These are phyloP conservation scores for Trissolcus basalis DNA, from an alignment of 1,140 invertebrate genomes.

Conservation along the genomic window DNA sequence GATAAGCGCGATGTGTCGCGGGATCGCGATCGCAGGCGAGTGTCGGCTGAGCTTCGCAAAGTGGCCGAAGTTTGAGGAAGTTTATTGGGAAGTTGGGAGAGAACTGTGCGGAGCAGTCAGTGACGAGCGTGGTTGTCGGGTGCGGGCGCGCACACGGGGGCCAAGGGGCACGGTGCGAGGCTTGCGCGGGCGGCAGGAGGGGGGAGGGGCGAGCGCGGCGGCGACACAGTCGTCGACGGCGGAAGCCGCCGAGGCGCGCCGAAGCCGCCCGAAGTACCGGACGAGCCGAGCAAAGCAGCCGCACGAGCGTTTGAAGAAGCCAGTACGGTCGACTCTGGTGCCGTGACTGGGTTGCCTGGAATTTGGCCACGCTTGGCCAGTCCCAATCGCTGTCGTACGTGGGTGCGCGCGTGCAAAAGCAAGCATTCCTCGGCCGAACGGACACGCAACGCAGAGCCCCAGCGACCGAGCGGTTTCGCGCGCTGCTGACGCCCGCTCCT, in stretches of 20 bases:
- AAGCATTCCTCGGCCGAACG: conserved; percentile 8
- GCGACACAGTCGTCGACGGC: conserved; percentile 10
- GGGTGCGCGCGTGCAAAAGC: conserved; percentile 43
- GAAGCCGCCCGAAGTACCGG: conserved; percentile 24
- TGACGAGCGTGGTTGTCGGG: background rate
- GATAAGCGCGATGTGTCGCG: conserved; percentile 20
- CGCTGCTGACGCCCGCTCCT: no score
- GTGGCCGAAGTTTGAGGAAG: conserved; percentile 22
- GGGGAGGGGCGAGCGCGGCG: conserved; percentile 11
- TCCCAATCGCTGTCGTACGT: conserved; percentile 30
- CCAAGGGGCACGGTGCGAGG: conserved; percentile 13
- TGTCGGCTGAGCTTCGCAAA: conserved; percentile 13
- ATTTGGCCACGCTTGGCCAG: conserved; percentile 31
- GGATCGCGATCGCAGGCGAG: conserved; percentile 15
- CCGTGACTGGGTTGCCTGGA: conserved; percentile 50
- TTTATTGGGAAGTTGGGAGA: conserved; percentile 31
- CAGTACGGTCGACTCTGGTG: conserved; percentile 55
- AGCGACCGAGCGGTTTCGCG: background rate
- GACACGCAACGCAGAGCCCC: background rate
- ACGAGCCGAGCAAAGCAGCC: conserved; percentile 34
- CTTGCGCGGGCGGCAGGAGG: conserved; percentile 28
- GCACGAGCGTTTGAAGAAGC: conserved; percentile 28
- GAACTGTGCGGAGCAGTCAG: conserved; percentile 8
- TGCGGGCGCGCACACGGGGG: conserved; percentile 6
- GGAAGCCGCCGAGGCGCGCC: conserved; percentile 5